Evolutionary conservation across 2,797 vertebrate genomes (phyloP), one percentile per base, ranked within the genome.

Genomic region (Staurois parvus): DNA sequence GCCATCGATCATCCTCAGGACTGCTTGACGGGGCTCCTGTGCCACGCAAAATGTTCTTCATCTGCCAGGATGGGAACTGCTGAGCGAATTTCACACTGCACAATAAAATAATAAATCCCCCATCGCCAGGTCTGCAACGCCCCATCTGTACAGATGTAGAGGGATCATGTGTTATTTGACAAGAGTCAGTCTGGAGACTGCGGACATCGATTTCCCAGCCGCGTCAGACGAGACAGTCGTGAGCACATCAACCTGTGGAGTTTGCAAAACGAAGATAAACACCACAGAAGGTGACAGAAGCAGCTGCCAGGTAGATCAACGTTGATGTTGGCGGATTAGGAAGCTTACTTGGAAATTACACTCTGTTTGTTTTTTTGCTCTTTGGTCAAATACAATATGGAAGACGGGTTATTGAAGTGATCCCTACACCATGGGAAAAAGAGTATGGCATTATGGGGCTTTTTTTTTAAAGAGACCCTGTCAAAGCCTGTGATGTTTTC

Each of bases 351-450:
- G 26, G 64, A 29, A 66, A 66, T 66, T 28, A 64, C 26, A 28
- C 26, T 64, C 59, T 66, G 64, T 66, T 66, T 66, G 28, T 66
- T 66, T 59, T 59, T 59, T 59, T 45, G 56, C n/a, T 66, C 28
- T 66, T 26, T 66, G 26, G 64, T 66, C 64, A 66, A 66, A 66
- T 13, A 66, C 64, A 66, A 66, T 11, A 29, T 29, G 64, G 64
- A 66, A 29, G 64, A 15, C 64, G 4, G 64, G 28, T 26, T 26
- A 29, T 29, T 66, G 26, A 28, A 66, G 12, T 13, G 12, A 66
- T 9, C 64, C 9, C 1, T 4, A 19, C 13, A 29, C 26, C 64
- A 29, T 29, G 64, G 12, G 26, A 29, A 29, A 28, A 9, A 66
- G 28, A 15, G 52, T 6, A 24, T 21, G 2, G 2, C 52, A 56